Conservation (phyloP, 2,797 vertebrate species). For the Tragelaphus oryx region DNA sequence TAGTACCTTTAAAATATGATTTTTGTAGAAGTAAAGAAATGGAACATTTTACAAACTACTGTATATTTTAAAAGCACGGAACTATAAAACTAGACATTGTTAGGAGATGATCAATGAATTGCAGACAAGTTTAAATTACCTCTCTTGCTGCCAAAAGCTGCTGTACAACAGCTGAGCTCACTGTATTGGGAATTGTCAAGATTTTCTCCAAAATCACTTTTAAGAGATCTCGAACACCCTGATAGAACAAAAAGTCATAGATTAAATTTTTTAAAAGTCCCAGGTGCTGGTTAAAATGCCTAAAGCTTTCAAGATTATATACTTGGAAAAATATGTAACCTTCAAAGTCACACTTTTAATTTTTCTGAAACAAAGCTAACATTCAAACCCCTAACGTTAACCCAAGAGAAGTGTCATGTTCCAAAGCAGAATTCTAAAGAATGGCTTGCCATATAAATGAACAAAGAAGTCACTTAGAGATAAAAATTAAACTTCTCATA, state of each 20-base stretch:
- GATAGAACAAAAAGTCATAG: conserved; percentile 12
- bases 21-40: background rate
- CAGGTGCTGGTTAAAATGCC: background rate
- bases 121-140: conserved; percentile 78
- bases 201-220: conserved; percentile 97
- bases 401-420: background rate
- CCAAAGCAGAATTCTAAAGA: background rate
- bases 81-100: background rate
- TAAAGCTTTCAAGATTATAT: background rate
- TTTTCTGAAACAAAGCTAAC: background rate
- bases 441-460: background rate
- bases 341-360: background rate
- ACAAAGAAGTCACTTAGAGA: background rate
- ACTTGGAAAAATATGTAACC: background rate
- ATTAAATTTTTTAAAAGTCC: conserved; percentile 14
- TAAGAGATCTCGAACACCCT: conserved; percentile 96
- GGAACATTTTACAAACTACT: background rate
- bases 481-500: conserved; percentile 10
- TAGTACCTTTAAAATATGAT: background rate
- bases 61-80: background rate
- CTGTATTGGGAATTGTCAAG: conserved; percentile 92
- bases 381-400: background rate
- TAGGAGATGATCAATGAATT: background rate
- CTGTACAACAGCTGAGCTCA: conserved; percentile 97
- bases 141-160: conserved; percentile 95